Conservation (phyloP, 2,888 invertebrate genomes). For the Agriopis leucophaearia region DNA sequence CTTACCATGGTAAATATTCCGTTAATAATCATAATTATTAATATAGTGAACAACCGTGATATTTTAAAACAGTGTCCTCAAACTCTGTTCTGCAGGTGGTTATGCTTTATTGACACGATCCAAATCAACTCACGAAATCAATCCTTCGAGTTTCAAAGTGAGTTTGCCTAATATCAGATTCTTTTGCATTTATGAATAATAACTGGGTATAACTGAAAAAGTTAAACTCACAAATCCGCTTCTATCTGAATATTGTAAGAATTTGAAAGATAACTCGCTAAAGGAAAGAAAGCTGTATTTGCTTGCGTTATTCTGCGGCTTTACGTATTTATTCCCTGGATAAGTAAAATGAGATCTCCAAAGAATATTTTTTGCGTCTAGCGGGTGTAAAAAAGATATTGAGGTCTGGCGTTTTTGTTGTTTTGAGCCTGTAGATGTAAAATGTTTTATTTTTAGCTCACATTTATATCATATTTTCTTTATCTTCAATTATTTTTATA, state of each 20-base stretch:
- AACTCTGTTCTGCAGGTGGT: slow-evolving; percentile 39
- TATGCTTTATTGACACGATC: slow-evolving; percentile 65
- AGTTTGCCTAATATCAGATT: slow-evolving; percentile 75
- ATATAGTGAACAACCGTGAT: too few species aligned
- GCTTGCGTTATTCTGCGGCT: slow-evolving; percentile 45
- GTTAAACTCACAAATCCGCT: slow-evolving; percentile 78
- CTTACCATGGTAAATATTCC: too few species aligned
- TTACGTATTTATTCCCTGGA: slow-evolving; percentile 58
- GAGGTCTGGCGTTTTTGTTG: slow-evolving; percentile 1
- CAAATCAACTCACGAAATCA: slow-evolving; percentile 66
- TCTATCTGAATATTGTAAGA: slow-evolving; percentile 75
- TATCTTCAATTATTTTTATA: too few species aligned
- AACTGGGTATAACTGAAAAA: slow-evolving; percentile 67
- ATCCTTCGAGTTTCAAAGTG: slow-evolving; percentile 74
- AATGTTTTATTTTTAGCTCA: too few species aligned
- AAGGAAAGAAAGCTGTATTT: slow-evolving; percentile 63
- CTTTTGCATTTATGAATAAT: slow-evolving; percentile 85
- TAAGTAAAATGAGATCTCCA: slow-evolving; percentile 32
- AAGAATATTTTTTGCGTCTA: slow-evolving; percentile 22
- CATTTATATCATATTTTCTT: too few species aligned
- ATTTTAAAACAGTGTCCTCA: too few species aligned
- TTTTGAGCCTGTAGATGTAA: not conserved
- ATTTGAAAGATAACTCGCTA: slow-evolving; percentile 74
- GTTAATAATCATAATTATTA: too few species aligned
- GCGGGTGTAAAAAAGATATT: slow-evolving; percentile 11